Conservation (phyloP, 2,797 vertebrate species). For the Rhodeus uyekii region DNA sequence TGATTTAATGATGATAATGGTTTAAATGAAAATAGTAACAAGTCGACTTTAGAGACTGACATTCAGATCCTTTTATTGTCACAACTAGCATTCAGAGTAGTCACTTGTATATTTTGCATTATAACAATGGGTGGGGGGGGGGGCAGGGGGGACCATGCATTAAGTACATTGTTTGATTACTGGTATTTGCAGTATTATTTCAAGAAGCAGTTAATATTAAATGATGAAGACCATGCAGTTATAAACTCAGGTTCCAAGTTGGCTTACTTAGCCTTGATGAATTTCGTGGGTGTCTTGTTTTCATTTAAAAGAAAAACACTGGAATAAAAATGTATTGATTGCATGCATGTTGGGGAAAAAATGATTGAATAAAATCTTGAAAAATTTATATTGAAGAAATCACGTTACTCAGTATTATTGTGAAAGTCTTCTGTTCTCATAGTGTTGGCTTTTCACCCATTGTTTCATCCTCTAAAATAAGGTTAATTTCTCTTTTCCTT, state of each 20-base stretch:
- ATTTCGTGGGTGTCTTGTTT: conserved; percentile 29
- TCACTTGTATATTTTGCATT: neutral
- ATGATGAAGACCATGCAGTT: conserved; percentile 13
- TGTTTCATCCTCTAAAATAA: neutral
- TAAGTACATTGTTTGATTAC: neutral
- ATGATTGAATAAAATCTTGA: conserved; percentile 22
- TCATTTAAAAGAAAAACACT: conserved; percentile 3
- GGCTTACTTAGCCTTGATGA: conserved; percentile 23
- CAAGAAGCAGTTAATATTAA: conserved; percentile 1
- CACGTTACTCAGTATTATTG: neutral
- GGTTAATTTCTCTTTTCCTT: neutral
- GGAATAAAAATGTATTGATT: conserved; percentile 26
- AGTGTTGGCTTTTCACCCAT: neutral
- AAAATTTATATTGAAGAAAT: neutral
- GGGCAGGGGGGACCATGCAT: neutral
- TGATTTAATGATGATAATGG: neutral
- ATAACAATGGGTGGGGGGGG: too few species aligned
- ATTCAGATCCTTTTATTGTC: neutral
- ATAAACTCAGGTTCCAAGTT: conserved; percentile 29
- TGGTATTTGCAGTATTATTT: conserved; percentile 8
- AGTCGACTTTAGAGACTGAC: conserved; percentile 3
- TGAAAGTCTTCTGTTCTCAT: neutral
- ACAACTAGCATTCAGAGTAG: conserved; percentile 13
- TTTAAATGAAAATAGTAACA: conserved; percentile 3
- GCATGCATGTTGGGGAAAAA: conserved; percentile 47